Conservation (phyloP, 2,797 vertebrate genomes). For the Hoplostethus mediterraneus region DNA sequence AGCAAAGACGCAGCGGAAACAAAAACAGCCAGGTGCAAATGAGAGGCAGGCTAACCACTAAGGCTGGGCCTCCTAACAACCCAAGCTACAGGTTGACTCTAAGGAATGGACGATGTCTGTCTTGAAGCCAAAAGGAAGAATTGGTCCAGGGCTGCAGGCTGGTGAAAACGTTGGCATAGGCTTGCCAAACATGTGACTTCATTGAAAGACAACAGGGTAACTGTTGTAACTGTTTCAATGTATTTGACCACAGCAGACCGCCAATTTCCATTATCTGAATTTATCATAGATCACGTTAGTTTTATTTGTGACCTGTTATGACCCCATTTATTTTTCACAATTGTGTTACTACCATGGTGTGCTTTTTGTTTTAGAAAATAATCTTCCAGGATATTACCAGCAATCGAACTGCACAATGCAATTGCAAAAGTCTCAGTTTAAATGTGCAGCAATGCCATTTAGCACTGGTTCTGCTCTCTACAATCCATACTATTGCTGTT, state of each 20-base stretch:
- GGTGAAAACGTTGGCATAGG: background rate
- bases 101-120: background rate
- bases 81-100: background rate
- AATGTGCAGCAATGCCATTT: conserved; percentile 31
- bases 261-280: conserved; percentile 6
- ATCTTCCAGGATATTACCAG: conserved; percentile 13
- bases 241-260: background rate
- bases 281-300: background rate
- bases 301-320: no score
- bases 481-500: conserved; percentile 8
- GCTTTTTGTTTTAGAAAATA: conserved; percentile 8
- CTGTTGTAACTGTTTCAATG: background rate
- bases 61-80: conserved; percentile 3
- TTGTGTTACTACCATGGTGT: background rate
- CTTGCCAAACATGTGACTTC: background rate
- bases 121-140: background rate
- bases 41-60: background rate
- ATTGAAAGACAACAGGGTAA: conserved; percentile 1
- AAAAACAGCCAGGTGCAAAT: conserved; percentile 3
- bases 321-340: no score
- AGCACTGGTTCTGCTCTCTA: background rate
- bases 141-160: background rate
- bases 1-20: conserved; percentile 37
- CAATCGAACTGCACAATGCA: background rate
- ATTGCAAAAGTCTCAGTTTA: conserved; percentile 15